These are phyloP conservation scores for Yponomeuta evonymella DNA, from an alignment of 2,888 invertebrate species.

Conservation along the genomic window DNA sequence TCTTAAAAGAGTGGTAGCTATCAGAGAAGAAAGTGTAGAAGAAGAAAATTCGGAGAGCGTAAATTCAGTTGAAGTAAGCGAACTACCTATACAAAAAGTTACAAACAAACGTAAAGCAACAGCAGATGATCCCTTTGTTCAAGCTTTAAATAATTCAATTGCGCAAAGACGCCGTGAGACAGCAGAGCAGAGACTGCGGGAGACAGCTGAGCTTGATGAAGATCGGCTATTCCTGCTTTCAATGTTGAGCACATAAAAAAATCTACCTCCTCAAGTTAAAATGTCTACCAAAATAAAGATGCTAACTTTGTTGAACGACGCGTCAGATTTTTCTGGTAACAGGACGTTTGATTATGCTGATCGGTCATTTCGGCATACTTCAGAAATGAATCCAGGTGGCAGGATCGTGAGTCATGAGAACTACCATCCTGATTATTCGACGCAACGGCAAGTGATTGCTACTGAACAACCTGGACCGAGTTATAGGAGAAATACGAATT, in stretches of 20 bases:
- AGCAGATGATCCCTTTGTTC: constrained; percentile 23
- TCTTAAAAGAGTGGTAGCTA: constrained; percentile 24
- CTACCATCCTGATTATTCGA: constrained; percentile 22
- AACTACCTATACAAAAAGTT: constrained; percentile 7
- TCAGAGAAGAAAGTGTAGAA: constrained; percentile 17
- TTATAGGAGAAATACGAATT: constrained; percentile 23
- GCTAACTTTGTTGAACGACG: constrained; percentile 25
- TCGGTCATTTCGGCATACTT: constrained; percentile 13
- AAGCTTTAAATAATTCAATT: constrained; percentile 24
- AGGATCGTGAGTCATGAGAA: constrained; percentile 23
- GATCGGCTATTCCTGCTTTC: constrained; percentile 25
- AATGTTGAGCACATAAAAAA: constrained; percentile 24
- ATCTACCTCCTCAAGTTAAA: constrained; percentile 21
- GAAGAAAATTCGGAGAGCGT: not conserved
- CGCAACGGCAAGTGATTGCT: constrained; percentile 21
- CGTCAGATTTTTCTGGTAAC: constrained; percentile 21
- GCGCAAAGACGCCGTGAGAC: constrained; percentile 24
- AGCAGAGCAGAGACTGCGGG: constrained; percentile 19
- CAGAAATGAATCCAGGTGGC: constrained; percentile 25
- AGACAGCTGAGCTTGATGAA: constrained; percentile 19
- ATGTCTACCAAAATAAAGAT: constrained; percentile 24
- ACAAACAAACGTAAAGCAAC: constrained; percentile 21
- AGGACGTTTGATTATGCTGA: constrained; percentile 15
- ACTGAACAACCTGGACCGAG: constrained; percentile 22
- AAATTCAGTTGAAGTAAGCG: constrained; percentile 7